Conservation (phyloP, 2,888 invertebrate genomes). For the Sphaerophoria rueppellii region DNA sequence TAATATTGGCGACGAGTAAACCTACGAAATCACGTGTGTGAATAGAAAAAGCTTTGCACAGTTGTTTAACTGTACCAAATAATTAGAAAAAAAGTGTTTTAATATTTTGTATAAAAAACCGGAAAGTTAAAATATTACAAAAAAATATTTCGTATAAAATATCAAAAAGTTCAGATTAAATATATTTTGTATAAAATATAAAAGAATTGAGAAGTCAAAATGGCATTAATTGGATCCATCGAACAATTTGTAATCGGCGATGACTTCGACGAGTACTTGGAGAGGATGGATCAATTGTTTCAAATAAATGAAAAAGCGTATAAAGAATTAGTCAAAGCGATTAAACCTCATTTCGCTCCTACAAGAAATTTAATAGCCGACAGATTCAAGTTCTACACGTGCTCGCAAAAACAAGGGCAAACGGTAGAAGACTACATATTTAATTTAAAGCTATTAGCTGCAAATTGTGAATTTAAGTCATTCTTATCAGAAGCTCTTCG, state of each 20-base stretch:
- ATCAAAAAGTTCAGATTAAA: too few species aligned
- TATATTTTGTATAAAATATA: conserved; percentile 21
- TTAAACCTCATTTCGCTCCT: conserved; percentile 25
- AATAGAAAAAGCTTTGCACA: neutral
- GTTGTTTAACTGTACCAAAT: neutral
- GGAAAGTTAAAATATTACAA: too few species aligned
- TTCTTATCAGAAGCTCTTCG: conserved; percentile 29
- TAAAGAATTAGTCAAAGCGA: conserved; percentile 18
- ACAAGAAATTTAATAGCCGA: conserved; percentile 32
- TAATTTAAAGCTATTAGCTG: conserved; percentile 26
- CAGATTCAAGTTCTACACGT: conserved; percentile 22
- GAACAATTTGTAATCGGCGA: conserved; percentile 29
- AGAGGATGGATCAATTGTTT: conserved; percentile 28
- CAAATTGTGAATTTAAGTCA: conserved; percentile 9
- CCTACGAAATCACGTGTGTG: conserved; percentile 1
- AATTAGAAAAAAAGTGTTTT: too few species aligned
- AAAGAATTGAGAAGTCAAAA: conserved; percentile 9
- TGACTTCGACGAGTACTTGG: conserved; percentile 28
- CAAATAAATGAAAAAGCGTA: conserved; percentile 20
- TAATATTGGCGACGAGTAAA: conserved; percentile 15
- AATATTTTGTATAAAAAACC: too few species aligned
- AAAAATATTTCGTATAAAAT: too few species aligned
- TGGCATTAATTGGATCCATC: conserved; percentile 20
- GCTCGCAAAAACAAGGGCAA: conserved; percentile 31
- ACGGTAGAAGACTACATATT: conserved; percentile 23